Base-by-base conservation (phyloP, 2,113 vertebrate species). In the Cygnus buccinator region DNA sequence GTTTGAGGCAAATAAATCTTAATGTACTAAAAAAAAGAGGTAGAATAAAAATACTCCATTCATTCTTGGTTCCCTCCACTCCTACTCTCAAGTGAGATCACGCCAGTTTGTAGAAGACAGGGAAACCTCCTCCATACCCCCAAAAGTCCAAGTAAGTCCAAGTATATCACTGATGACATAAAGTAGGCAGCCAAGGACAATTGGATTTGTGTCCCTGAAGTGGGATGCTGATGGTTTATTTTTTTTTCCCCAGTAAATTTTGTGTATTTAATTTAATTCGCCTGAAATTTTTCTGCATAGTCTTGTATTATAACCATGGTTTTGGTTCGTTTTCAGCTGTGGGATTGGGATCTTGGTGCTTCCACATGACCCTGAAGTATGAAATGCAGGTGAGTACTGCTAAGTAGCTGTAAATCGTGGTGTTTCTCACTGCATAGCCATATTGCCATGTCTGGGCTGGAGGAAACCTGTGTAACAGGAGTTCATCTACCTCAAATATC, bases 281-380 rank as follows among this genome's bases (percentile, higher is more conserved):
- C 18, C 11, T 63, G 35, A 22, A 66, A 41, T 41, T 68, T 89
- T 78, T 75, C 9, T 7, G 1, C 14, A 6, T 14, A 5, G 52
- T 11, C 12, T 50, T 57, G 46, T 43, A 8, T 75, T 13, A 18
- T 93, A 81, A 94, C 57, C 7, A 4, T 50, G 75, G 91, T n/a
- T 96, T 94, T 98, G 77, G 93, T 94, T 98, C 96, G 37, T 62
- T 98, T 98, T 87, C 98, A 99, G 99, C 99, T 94, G 99, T 99
- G 48, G 99, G 99, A 67, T 94, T 99, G 88, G 99, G 99, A 70
- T 99, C 99, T 79, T 99, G 99, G 99, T 99, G 99, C 98, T 99
- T 99, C 97, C 99, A 99, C 97, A 99, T 99, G 99, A 99, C 99
- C 25, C 97, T 99, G 94, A 98, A 99, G 80, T 99, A 99, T 97